These are phyloP conservation scores for Pseudachorutes palmiensis DNA, from an alignment of 1,140 invertebrate species.

Conservation along the genomic window DNA sequence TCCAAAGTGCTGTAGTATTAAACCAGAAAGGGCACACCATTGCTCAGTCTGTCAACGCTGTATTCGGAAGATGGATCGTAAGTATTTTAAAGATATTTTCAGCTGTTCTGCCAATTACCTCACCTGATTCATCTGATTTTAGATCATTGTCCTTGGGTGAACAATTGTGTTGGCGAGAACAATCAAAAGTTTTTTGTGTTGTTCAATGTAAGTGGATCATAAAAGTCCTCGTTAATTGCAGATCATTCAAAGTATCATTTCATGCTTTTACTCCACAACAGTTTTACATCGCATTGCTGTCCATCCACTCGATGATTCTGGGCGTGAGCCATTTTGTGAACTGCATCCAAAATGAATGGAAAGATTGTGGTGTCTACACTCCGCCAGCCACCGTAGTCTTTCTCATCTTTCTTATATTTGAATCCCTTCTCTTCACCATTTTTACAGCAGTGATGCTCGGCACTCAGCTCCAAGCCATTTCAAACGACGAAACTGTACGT, in stretches of 20 bases:
- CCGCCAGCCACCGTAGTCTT: conserved; percentile 93
- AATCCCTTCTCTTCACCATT: conserved; percentile 93
- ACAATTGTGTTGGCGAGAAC: conserved; percentile 96
- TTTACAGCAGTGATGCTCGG: conserved; percentile 98
- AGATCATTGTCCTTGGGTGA: conserved; percentile 73
- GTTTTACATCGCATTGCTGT: conserved; percentile 96
- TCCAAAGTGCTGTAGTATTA: conserved; percentile 97
- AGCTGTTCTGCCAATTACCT: neutral
- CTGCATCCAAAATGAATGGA: conserved; percentile 87
- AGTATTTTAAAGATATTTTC: neutral
- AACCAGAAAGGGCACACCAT: conserved; percentile 96
- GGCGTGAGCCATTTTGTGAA: conserved; percentile 87
- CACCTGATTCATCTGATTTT: conserved; percentile 84
- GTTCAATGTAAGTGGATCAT: conserved; percentile 85
- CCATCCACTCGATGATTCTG: conserved; percentile 84
- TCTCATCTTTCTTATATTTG: conserved; percentile 90
- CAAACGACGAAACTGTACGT: conserved; percentile 91
- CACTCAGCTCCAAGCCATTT: conserved; percentile 95
- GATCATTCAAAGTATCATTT: neutral
- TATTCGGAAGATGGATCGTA: conserved; percentile 36
- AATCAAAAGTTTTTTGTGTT: conserved; percentile 79
- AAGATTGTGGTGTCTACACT: conserved; percentile 82
- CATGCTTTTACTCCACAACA: conserved; percentile 44
- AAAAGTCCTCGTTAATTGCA: neutral
- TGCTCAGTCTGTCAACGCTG: conserved; percentile 89